Percentiles rank a stretch among this genome's conserved stretches.
These are phyloP conservation scores for Chaetura pelagica DNA, from an alignment of 2,113 vertebrate genomes.

Conservation along the genomic window DNA sequence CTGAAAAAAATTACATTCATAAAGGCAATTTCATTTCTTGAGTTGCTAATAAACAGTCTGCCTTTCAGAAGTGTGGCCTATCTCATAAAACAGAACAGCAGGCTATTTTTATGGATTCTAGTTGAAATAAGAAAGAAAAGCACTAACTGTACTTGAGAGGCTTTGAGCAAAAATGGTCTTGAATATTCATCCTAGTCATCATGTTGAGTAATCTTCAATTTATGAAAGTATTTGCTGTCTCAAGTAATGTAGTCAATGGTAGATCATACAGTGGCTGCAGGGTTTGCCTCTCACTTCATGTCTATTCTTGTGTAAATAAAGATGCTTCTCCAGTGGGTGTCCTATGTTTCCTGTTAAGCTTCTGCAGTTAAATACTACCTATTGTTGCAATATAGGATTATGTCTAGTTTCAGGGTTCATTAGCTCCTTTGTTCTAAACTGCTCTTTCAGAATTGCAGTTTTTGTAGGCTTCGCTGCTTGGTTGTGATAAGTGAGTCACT, in stretches of 20 bases:
- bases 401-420: rapidly evolving
- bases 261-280: rapidly evolving
- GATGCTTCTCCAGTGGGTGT: background rate
- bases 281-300: rapidly evolving
- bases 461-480: background rate
- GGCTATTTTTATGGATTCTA: background rate
- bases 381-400: rapidly evolving
- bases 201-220: background rate
- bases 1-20: rapidly evolving
- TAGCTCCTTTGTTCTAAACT: background rate
- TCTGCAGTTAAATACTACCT: background rate
- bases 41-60: background rate
- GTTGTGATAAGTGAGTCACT: background rate
- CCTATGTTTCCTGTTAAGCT: rapidly evolving
- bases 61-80: rapidly evolving
- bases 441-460: background rate
- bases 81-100: rapidly evolving
- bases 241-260: rapidly evolving
- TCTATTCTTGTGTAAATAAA: rapidly evolving
- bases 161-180: no score
- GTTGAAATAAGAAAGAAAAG: background rate
- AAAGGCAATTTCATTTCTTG: background rate
- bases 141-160: rapidly evolving
- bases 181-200: rapidly evolving
- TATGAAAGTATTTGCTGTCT: rapidly evolving